Evolutionary conservation across 2,797 vertebrate species (phyloP).

Genomic region (Danio jaintianensis): DNA sequence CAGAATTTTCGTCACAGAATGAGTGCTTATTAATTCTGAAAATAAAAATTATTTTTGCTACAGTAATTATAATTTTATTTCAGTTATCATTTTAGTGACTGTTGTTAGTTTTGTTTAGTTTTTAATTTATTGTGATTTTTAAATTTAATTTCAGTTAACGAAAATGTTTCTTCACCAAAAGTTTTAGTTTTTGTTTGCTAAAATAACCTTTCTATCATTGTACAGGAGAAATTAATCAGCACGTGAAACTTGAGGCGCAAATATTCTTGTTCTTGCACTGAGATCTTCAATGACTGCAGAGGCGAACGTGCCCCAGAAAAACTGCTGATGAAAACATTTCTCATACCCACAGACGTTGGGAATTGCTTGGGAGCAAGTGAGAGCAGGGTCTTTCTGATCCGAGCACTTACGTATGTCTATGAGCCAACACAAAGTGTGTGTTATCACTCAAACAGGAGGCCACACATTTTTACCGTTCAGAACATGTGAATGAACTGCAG

Average conservation of each 20-base stretch:
- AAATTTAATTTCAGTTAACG: too few relatives aligned
- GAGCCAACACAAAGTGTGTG: conserved; percentile 56
- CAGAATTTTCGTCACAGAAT: too few relatives aligned
- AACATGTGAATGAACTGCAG: conserved; percentile 27
- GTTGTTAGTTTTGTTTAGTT: too few relatives aligned
- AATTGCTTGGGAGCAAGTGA: conserved; percentile 62
- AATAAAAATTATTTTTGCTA: too few relatives aligned
- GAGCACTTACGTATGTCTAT: conserved; percentile 60
- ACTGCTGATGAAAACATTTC: conserved; percentile 30
- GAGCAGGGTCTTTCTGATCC: conserved; percentile 53
- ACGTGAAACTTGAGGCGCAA: conserved; percentile 11
- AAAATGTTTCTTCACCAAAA: too few relatives aligned
- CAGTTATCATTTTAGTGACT: too few relatives aligned
- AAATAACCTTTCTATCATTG: not conserved
- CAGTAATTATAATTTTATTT: too few relatives aligned
- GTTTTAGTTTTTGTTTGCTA: too few relatives aligned
- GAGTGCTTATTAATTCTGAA: too few relatives aligned
- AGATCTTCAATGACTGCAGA: conserved; percentile 1
- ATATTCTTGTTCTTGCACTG: conserved; percentile 9
- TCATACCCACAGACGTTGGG: conserved; percentile 34
- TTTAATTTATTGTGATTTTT: too few relatives aligned
- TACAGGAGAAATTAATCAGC: conserved; percentile 5
- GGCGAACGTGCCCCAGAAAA: conserved; percentile 20
- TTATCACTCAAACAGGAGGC: conserved; percentile 23
- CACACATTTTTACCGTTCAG: conserved; percentile 8